Conservation (phyloP, 1,140 invertebrate species). For the Triops longicaudatus region DNA sequence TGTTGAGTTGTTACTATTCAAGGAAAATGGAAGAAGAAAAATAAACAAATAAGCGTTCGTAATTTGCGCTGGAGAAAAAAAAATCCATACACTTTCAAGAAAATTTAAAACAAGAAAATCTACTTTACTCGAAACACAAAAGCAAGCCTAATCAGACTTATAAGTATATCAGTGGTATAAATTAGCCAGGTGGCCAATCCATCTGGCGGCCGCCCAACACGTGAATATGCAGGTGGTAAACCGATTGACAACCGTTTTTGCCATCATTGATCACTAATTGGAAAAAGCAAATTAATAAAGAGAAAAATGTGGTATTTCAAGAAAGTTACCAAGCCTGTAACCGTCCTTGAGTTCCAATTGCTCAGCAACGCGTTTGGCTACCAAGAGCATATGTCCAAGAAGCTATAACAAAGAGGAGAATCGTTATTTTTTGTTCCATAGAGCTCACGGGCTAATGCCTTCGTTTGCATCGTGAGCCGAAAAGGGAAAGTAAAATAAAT, state of each 20-base stretch:
- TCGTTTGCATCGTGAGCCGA: too few species aligned
- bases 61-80: not conserved
- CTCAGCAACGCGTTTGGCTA: constrained; percentile 70
- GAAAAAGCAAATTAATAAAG: not conserved
- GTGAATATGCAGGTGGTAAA: constrained; percentile 87
- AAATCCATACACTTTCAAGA: too few species aligned
- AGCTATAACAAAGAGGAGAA: constrained; percentile 41
- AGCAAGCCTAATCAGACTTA: too few species aligned
- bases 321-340: constrained; percentile 36
- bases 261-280: constrained; percentile 77
- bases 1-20: not conserved
- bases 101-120: too few species aligned
- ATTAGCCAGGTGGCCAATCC: constrained; percentile 90
- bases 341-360: constrained; percentile 53
- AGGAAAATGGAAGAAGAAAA: not conserved
- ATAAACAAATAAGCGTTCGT: not conserved
- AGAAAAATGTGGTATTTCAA: not conserved
- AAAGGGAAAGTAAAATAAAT: too few species aligned
- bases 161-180: not conserved
- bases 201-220: constrained; percentile 88
- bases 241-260: constrained; percentile 74
- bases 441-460: too few species aligned
- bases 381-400: constrained; percentile 63
- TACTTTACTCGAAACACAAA: too few species aligned
- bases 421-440: too few species aligned